Conservation (phyloP, 2,888 invertebrate genomes). For the Catocala fraxini region DNA sequence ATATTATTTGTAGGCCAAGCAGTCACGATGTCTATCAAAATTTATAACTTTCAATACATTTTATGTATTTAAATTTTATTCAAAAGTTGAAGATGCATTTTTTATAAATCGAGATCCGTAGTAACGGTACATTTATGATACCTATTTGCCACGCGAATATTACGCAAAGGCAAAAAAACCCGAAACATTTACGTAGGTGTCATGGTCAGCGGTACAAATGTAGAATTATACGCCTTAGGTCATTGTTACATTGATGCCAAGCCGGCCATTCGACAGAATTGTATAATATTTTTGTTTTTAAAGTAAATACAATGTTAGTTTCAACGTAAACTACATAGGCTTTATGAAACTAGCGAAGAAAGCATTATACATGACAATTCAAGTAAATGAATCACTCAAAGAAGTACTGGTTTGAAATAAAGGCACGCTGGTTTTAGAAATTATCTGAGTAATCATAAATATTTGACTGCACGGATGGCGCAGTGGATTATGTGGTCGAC, state of each 20-base stretch:
- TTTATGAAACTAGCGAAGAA: too few relatives aligned
- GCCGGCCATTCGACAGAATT: background rate
- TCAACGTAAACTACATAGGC: too few relatives aligned
- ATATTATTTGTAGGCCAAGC: background rate
- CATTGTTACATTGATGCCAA: conserved; percentile 5
- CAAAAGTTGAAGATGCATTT: background rate
- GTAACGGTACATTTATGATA: conserved; percentile 5
- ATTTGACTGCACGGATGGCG: too few relatives aligned
- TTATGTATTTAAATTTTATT: conserved; percentile 6
- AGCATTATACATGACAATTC: too few relatives aligned
- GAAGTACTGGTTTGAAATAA: too few relatives aligned
- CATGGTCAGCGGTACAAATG: conserved; percentile 42
- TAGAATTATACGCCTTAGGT: conserved; percentile 15
- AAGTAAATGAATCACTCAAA: too few relatives aligned
- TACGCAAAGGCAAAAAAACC: conserved; percentile 48
- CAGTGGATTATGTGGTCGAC: too few relatives aligned
- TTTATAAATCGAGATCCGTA: background rate
- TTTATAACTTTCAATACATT: conserved; percentile 1
- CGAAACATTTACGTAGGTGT: conserved; percentile 46
- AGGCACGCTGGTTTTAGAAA: too few relatives aligned
- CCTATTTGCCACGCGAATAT: conserved; percentile 28
- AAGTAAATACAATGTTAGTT: too few relatives aligned
- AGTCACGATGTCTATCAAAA: conserved; percentile 6
- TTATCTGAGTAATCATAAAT: too few relatives aligned
- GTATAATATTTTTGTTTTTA: background rate